Evolutionary conservation across 2,113 vertebrate species (phyloP).

Genomic region (Neotoma lepida): DNA sequence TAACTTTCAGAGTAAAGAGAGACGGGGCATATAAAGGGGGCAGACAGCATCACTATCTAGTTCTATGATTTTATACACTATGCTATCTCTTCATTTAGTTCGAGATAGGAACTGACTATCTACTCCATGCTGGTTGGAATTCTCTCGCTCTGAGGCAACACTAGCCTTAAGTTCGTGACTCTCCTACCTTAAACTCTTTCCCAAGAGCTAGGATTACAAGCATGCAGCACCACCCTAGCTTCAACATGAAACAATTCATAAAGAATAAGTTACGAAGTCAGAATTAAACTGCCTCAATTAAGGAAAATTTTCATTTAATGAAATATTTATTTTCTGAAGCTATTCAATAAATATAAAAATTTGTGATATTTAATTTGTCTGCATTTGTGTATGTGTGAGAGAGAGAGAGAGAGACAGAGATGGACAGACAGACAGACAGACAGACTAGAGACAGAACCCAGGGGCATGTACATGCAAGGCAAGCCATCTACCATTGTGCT

Average conservation of each 20-base stretch:
- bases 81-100: background rate
- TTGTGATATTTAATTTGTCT: background rate
- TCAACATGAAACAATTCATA: constrained; percentile 30
- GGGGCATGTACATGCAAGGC: no score
- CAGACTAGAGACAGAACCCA: background rate
- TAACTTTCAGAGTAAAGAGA: constrained; percentile 32
- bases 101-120: background rate
- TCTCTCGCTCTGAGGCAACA: no score
- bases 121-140: background rate
- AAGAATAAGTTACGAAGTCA: constrained; percentile 31
- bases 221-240: background rate
- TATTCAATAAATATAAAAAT: background rate
- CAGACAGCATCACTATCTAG: background rate
- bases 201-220: background rate
- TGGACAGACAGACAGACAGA: background rate
- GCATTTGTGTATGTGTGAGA: background rate
- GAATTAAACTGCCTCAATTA: constrained; percentile 35
- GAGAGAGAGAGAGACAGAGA: background rate
- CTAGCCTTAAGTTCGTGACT: background rate
- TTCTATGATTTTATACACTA: constrained; percentile 30
- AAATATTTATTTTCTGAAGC: constrained; percentile 17
- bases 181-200: background rate
- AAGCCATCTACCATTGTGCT: background rate
- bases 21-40: background rate
- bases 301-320: constrained; percentile 37